Percentiles rank a stretch among this genome's conserved stretches.
These are phyloP conservation scores for Trichogramma pretiosum DNA, from an alignment of 1,140 invertebrate species.

Conservation along the genomic window DNA sequence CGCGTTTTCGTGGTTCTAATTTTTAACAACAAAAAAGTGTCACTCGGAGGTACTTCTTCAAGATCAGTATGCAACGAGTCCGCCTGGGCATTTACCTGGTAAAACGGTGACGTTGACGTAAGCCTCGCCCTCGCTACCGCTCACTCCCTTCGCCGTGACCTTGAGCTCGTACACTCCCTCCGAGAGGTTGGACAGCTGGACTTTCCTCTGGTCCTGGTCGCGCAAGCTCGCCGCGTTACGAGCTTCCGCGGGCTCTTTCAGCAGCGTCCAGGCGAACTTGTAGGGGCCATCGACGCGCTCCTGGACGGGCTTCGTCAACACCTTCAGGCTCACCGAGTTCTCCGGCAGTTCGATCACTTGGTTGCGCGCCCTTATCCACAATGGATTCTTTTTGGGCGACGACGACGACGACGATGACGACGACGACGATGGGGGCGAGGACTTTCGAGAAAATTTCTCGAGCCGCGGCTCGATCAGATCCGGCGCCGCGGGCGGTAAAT, in stretches of 20 bases:
- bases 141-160: conserved; percentile 64
- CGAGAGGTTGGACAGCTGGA: conserved; percentile 67
- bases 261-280: conserved; percentile 79
- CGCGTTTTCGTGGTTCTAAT: conserved; percentile 47
- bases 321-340: conserved; percentile 59
- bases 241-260: conserved; percentile 71
- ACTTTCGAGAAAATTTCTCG: too few species aligned
- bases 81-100: conserved; percentile 54
- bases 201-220: conserved; percentile 71
- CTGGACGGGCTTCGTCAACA: conserved; percentile 64
- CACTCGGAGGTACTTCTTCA: too few species aligned
- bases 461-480: conserved; percentile 28
- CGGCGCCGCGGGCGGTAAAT: conserved; percentile 31
- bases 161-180: conserved; percentile 78
- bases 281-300: conserved; percentile 66
- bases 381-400: too few species aligned
- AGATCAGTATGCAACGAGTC: background rate
- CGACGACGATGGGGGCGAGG: too few species aligned
- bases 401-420: too few species aligned
- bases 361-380: too few species aligned
- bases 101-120: conserved; percentile 86
- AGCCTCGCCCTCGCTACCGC: conserved; percentile 72
- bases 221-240: conserved; percentile 73
- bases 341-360: too few species aligned
- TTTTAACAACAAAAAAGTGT: background rate